Evolutionary conservation across 1,140 invertebrate species (phyloP), one percentile per base, ranked within the genome.

Genomic region (Tetranychus cinnabarinus): DNA sequence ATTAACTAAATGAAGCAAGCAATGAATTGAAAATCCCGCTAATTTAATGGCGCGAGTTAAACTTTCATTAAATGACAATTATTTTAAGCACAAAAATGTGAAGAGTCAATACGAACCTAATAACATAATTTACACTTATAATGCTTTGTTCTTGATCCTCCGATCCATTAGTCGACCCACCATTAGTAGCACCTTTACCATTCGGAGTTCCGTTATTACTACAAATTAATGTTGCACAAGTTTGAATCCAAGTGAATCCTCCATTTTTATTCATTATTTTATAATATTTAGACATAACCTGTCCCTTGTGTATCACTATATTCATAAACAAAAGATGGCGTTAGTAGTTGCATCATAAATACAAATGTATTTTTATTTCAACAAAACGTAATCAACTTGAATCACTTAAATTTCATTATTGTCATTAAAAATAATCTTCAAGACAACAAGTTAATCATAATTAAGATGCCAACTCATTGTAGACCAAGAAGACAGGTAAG

Each of bases 211-310:
- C 35, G 46, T n/a, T 61, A 45, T 54, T 47, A 36, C 46, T 37
- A 33, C 39, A 93, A 50, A 97, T 88, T 8, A 96, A 86, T 1
- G 90, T 96, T 36, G 89, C 90, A 72, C 91, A 97, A 1, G 87
- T 92, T 74, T 96, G 91, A 58, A 95, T 76, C 90, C 90, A 96
- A 37, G 87, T 89, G 74, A 86, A 95, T 2, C 92, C 91, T 5
- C 90, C 91, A 65, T 81, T 84, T 73, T 92, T 92, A 74, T 93
- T 95, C 82, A 96, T 90, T 65, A 96, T 68, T 68, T 90, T 80
- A 73, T 90, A 95, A 74, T 95, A 97, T 70, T 89, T 86, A 6
- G 88, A 93, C 72, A 96, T 77, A 36, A 95, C 88, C 75, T 97
- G 92, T 5, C 92, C 91, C 75, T 97, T 97, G 70, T 86, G 82